phyloP scores from a whole-genome alignment of 2,113 vertebrate species.

The Butorides virescens region DNA sequence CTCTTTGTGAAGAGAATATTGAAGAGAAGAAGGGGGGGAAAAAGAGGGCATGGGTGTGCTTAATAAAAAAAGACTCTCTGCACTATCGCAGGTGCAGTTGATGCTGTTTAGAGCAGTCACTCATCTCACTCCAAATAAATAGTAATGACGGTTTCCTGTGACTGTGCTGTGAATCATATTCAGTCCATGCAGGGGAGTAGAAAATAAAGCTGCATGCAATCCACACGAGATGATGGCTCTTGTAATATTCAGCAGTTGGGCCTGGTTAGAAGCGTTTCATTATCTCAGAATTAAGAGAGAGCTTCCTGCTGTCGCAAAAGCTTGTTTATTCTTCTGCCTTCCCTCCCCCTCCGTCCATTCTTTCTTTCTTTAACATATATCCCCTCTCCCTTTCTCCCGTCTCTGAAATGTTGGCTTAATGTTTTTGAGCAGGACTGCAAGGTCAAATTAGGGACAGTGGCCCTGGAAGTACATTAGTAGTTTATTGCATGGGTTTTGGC shows the following conservation, averaged over 20 bases:
- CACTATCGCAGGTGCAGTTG: constrained; percentile 3
- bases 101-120: constrained; percentile 55
- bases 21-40: neutral
- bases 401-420: constrained; percentile 36
- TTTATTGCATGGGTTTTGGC: neutral
- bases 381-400: neutral
- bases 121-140: constrained; percentile 54
- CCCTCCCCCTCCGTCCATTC: neutral
- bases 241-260: constrained; percentile 56
- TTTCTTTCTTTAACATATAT: neutral
- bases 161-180: constrained; percentile 53
- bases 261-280: constrained; percentile 60
- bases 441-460: constrained; percentile 48
- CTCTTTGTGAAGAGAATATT: constrained; percentile 53
- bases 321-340: constrained; percentile 65
- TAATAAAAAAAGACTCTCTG: constrained; percentile 16
- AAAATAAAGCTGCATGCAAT: constrained; percentile 61
- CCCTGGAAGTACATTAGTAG: neutral
- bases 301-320: constrained; percentile 68
- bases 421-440: constrained; percentile 26
- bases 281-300: constrained; percentile 67
- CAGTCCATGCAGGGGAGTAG: constrained; percentile 45
- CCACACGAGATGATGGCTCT: constrained; percentile 41
- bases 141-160: constrained; percentile 67
- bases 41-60: neutral